Evolutionary conservation across 2,888 invertebrate genomes (phyloP).

Genomic region (Laspeyria flexula): DNA sequence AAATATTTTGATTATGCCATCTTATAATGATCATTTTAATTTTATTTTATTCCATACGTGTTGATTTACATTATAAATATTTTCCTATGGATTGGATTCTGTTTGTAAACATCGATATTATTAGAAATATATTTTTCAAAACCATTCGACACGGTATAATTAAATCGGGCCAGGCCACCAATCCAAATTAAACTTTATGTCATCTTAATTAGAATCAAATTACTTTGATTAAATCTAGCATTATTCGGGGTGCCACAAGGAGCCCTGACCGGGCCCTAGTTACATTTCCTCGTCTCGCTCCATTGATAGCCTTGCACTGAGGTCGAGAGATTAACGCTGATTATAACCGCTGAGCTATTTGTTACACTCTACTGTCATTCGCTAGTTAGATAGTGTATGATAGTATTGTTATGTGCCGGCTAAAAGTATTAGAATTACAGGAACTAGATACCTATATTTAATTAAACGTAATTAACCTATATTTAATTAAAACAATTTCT

Average conservation of each 20-base stretch:
- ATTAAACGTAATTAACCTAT: too few relatives aligned
- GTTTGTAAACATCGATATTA: too few relatives aligned
- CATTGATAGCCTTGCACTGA: conserved; percentile 35
- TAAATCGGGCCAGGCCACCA: neutral
- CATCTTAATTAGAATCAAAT: neutral
- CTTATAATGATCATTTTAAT: too few relatives aligned
- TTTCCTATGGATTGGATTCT: too few relatives aligned
- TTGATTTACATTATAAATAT: too few relatives aligned
- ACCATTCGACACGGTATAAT: neutral
- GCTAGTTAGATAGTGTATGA: conserved; percentile 5
- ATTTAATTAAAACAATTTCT: too few relatives aligned
- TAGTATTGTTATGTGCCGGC: conserved; percentile 7
- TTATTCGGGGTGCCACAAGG: conserved; percentile 5
- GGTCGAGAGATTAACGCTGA: conserved; percentile 26
- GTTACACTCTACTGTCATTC: conserved; percentile 5
- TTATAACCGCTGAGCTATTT: conserved; percentile 15
- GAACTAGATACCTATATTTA: neutral
- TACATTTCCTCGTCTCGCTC: conserved; percentile 36
- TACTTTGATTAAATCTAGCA: neutral
- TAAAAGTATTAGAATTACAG: neutral
- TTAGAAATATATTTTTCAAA: too few relatives aligned
- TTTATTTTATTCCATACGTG: too few relatives aligned
- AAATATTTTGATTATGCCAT: too few relatives aligned
- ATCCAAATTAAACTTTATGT: neutral
- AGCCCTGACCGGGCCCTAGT: conserved; percentile 43